These are phyloP conservation scores for Pipistrellus pygmaeus DNA, from an alignment of 2,797 vertebrate genomes.

Conservation along the genomic window DNA sequence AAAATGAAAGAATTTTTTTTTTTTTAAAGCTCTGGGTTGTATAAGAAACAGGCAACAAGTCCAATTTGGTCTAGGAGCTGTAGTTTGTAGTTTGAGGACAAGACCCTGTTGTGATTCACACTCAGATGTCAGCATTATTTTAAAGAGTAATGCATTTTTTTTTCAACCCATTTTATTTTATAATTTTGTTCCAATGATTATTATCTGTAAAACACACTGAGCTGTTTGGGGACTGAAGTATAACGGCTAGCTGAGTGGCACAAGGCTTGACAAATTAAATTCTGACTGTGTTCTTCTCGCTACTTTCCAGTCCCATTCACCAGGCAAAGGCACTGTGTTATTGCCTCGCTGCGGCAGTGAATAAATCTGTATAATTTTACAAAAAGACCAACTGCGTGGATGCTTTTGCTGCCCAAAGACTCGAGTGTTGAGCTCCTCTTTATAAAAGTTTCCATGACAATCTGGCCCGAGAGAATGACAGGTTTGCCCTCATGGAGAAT, in stretches of 20 bases:
- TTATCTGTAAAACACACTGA: slow-evolving; percentile 62
- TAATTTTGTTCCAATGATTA: slow-evolving; percentile 60
- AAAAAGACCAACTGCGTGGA: slow-evolving; percentile 62
- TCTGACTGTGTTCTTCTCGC: slow-evolving; percentile 76
- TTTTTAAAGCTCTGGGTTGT: neutral
- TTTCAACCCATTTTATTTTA: slow-evolving; percentile 78
- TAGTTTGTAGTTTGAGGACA: slow-evolving; percentile 64
- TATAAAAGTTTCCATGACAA: slow-evolving; percentile 80
- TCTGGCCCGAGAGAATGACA: slow-evolving; percentile 74
- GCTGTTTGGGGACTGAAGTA: slow-evolving; percentile 14
- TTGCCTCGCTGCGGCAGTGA: slow-evolving; percentile 59
- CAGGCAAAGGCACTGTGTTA: slow-evolving; percentile 66
- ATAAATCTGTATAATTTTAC: slow-evolving; percentile 62
- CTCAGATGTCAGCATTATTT: slow-evolving; percentile 60
- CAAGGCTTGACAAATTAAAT: slow-evolving; percentile 68
- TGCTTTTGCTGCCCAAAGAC: slow-evolving; percentile 57
- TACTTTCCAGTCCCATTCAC: slow-evolving; percentile 66
- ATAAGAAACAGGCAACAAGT: slow-evolving; percentile 6
- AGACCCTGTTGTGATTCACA: slow-evolving; percentile 71
- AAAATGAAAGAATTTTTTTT: neutral
- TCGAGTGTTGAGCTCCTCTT: slow-evolving; percentile 49
- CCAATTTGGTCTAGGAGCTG: neutral
- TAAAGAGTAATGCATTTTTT: slow-evolving; percentile 69
- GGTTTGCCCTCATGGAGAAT: slow-evolving; percentile 72
- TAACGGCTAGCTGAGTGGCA: slow-evolving; percentile 72